Evolutionary conservation across 2,797 vertebrate species (phyloP).

Genomic region (Muraenolepis orangiensis): DNA sequence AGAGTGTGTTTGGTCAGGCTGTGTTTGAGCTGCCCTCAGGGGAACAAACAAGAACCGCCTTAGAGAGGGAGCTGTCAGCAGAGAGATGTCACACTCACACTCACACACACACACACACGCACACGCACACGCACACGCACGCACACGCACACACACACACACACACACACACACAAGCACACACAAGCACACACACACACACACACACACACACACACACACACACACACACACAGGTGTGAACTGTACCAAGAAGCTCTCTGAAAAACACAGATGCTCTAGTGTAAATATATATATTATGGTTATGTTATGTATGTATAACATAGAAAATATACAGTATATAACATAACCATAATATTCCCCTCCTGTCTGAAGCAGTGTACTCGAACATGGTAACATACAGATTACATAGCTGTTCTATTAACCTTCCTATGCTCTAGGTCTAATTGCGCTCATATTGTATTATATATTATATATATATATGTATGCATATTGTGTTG

Average conservation of each 20-base stretch:
- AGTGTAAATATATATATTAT: no score
- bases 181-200: no score
- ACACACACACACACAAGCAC: no score
- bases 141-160: background rate
- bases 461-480: no score
- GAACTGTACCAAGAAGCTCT: no score
- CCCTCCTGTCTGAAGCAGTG: background rate
- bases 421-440: background rate
- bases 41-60: constrained; percentile 46
- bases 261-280: no score
- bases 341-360: background rate
- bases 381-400: background rate
- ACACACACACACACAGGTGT: background rate
- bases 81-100: constrained; percentile 48
- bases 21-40: constrained; percentile 57
- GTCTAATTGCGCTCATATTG: no score
- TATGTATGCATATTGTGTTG: no score
- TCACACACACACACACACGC: constrained; percentile 5
- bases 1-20: constrained; percentile 44
- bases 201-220: background rate
- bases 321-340: no score
- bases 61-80: constrained; percentile 28
- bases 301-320: no score
- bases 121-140: background rate
- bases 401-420: background rate